Evolutionary conservation across 2,113 vertebrate species (phyloP).

Genomic region (Etia nguti): DNA sequence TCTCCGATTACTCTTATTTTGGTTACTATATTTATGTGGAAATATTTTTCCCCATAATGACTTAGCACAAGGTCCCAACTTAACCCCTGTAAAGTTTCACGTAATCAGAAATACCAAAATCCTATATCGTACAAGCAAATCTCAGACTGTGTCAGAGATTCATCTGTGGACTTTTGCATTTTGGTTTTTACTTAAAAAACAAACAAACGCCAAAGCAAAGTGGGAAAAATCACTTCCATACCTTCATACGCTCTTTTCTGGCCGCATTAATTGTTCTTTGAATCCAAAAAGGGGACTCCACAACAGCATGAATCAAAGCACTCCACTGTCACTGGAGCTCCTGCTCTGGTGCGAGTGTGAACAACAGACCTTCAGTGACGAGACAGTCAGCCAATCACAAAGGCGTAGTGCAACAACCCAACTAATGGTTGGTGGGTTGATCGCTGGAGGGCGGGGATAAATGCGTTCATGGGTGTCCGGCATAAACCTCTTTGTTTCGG

Average conservation of each 20-base stretch:
- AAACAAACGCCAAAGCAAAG: background rate
- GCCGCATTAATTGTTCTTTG: conserved; percentile 24
- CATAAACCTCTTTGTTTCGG: conserved; percentile 68
- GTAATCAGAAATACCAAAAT: background rate
- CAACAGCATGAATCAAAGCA: conserved; percentile 40
- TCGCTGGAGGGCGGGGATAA: background rate
- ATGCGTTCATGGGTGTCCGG: background rate
- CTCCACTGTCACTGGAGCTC: conserved; percentile 41
- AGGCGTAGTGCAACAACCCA: background rate
- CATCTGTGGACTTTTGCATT: background rate
- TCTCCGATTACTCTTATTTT: background rate
- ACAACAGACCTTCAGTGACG: conserved; percentile 48
- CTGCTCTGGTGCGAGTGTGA: conserved; percentile 4
- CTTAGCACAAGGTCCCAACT: background rate
- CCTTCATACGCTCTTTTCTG: conserved; percentile 56
- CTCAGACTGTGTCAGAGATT: background rate
- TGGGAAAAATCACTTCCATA: background rate
- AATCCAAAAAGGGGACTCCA: conserved; percentile 15
- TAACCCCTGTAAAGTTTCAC: background rate
- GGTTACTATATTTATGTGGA: background rate
- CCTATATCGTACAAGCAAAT: background rate
- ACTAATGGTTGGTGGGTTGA: conserved; percentile 11
- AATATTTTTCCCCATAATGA: background rate
- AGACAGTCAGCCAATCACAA: conserved; percentile 40
- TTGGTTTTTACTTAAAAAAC: background rate